phyloP scores from a whole-genome alignment of 1,140 invertebrate species.

The Philaenus spumarius region DNA sequence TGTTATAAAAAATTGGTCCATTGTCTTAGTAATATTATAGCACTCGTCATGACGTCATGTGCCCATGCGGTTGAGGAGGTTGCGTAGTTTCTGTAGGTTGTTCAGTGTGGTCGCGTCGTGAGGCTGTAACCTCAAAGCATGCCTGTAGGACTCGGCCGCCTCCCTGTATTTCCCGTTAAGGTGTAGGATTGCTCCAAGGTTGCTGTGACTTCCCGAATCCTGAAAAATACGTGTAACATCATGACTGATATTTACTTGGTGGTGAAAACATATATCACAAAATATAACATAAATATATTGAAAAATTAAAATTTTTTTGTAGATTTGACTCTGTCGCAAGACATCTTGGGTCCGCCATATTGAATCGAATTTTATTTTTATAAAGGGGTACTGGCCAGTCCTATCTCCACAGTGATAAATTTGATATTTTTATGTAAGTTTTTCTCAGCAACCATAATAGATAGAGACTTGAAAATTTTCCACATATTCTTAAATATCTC shows the following conservation, averaged over 20 bases:
- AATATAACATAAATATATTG: too few species aligned
- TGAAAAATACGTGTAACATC: conserved; percentile 43
- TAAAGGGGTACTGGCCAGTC: too few species aligned
- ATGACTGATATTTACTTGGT: neutral
- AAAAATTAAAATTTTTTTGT: too few species aligned
- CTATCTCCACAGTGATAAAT: too few species aligned
- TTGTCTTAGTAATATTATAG: neutral
- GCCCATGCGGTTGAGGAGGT: conserved; percentile 45
- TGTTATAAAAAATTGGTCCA: too few species aligned
- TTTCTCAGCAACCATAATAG: too few species aligned
- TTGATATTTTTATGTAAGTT: too few species aligned
- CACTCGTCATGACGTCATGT: conserved; percentile 19
- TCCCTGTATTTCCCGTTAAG: conserved; percentile 82
- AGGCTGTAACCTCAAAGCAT: conserved; percentile 74
- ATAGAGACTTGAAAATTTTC: too few species aligned
- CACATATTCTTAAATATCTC: too few species aligned
- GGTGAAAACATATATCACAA: conserved; percentile 17
- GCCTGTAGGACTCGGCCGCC: conserved; percentile 74
- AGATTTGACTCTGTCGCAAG: too few species aligned
- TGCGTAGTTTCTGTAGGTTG: conserved; percentile 76
- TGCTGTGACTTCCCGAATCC: conserved; percentile 85
- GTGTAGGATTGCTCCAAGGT: conserved; percentile 88
- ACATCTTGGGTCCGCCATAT: too few species aligned
- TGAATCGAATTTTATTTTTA: too few species aligned
- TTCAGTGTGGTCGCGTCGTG: conserved; percentile 78